Evolutionary conservation across 2,113 vertebrate genomes (phyloP), one percentile per base, ranked within the genome.

Genomic region (Eclectus roratus): DNA sequence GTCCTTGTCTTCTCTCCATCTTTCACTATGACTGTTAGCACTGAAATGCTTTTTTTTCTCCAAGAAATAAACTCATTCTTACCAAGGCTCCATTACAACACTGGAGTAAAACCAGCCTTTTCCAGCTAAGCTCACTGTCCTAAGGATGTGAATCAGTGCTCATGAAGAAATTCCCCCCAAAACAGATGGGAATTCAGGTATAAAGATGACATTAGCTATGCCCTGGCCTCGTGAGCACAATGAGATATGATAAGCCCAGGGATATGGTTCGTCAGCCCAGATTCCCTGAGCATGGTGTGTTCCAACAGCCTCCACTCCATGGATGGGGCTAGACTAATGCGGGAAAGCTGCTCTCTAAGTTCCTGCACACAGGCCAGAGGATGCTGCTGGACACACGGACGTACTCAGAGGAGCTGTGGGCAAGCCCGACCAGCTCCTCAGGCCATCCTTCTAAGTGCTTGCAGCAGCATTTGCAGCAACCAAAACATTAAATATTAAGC

Each of bases 401-500:
- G 5, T 10, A 19, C 68, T 35, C 2, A 4, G 72, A 83, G 37
- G 25, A 91, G 77, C 77, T 66, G 43, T 3, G 7, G 72, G n/a
- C 64, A 91, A 88, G 52, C 28, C 83, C 61, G 44, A 52, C 1
- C 68, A 64, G 81, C 52, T 84, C 47, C 79, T 91, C 74, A 69
- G 55, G 68, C 53, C 81, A 33, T 11, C 46, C 28, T 49, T 19
- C 73, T 0, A 0, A 90, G 44, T 10, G 65, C 44, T n/a, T 41
- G 19, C 72, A 71, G 56, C 4, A 72, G 69, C 47, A 17, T 78
- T 84, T 50, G 80, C 56, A 94, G 76, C 39, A 70, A 61, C 58
- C 5, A 3, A 68, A 95, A 78, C 69, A 95, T 92, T 94, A 96
- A 96, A 94, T 86, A 93, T 96, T 95, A 93, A 97, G 88, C 65